Evolutionary conservation across 2,113 vertebrate species (phyloP), one percentile per base, ranked within the genome.

Genomic region (Pomatorhinus ruficollis): DNA sequence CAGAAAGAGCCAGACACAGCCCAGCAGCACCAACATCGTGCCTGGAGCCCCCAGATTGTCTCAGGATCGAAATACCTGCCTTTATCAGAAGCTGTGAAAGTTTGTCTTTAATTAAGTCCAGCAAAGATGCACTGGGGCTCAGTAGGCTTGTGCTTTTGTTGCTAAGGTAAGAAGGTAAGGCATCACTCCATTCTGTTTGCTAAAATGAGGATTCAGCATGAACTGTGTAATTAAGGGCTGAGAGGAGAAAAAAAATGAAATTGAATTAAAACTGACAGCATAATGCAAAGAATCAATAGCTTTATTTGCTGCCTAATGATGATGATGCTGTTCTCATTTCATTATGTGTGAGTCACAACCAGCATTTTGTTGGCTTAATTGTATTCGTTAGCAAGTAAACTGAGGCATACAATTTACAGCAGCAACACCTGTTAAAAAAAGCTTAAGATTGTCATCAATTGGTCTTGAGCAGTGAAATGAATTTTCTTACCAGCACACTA

Each of bases 291-390:
- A 98, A 98, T 98, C 96, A 97, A 97, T 97, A 96, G 81, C 95
- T 97, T 97, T 98, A 97, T 97, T 97, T 97, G 95, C 97, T 97
- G 47, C 94, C 96, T 97, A 98, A 97, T 97, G 95, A 93, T 97
- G 95, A 94, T 95, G 89, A 96, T 95, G 92, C 78, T 95, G 89
- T 95, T 97, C 97, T 96, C 77, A 89, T 96, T 97, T 96, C 86
- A 83, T 96, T 97, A 86, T 92, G 95, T 75, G 56, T 92, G 91
- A 98, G 74, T 97, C 95, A 97, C 95, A 98, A 94, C 35, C 60
- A 88, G 66, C 49, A 95, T 94, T 87, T 87, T 95, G 70, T 96
- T 88, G 44, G 53, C 66, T 96, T 97, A 96, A 90, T 63, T 95
- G 30, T 96, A 83, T 95, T 96, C 83, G 68, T 96, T 89, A 91